Conservation (phyloP, 1,140 invertebrate species). For the Drosophila athabasca region DNA sequence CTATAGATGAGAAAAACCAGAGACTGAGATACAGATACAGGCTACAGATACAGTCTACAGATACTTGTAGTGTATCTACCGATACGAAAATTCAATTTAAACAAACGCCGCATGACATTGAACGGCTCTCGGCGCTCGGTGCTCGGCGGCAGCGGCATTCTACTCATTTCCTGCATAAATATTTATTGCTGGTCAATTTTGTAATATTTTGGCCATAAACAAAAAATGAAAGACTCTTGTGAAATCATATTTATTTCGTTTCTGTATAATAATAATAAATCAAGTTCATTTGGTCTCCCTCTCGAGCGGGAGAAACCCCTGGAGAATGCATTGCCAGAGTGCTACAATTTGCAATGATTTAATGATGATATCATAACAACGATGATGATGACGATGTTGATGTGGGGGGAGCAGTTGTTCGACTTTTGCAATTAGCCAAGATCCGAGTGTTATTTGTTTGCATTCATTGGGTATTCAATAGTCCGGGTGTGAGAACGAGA, state of each 20-base stretch:
- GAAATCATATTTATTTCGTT: conserved; percentile 26
- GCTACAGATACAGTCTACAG: neutral
- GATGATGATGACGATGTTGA: conserved; percentile 12
- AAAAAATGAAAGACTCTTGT: conserved; percentile 29
- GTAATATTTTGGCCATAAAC: conserved; percentile 62
- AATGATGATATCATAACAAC: conserved; percentile 47
- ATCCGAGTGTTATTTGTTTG: conserved; percentile 39
- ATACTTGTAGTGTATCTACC: conserved; percentile 1
- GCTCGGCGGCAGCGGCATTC: conserved; percentile 27
- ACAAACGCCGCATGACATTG: conserved; percentile 67
- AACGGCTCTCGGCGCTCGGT: conserved; percentile 34
- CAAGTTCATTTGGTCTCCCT: conserved; percentile 40
- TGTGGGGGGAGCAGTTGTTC: conserved; percentile 26
- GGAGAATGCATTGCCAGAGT: conserved; percentile 33
- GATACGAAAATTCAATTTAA: conserved; percentile 53
- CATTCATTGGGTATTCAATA: conserved; percentile 43
- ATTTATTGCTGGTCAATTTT: conserved; percentile 57
- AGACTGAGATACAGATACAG: conserved; percentile 12
- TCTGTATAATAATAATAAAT: conserved; percentile 41
- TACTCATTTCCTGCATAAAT: conserved; percentile 70
- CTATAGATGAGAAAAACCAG: conserved; percentile 29
- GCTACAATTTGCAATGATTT: conserved; percentile 60
- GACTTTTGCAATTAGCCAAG: conserved; percentile 57
- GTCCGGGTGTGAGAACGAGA: no score
- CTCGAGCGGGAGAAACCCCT: conserved; percentile 12